Evolutionary conservation across 2,113 vertebrate genomes (phyloP).

Genomic region (Podarcis raffonei): DNA sequence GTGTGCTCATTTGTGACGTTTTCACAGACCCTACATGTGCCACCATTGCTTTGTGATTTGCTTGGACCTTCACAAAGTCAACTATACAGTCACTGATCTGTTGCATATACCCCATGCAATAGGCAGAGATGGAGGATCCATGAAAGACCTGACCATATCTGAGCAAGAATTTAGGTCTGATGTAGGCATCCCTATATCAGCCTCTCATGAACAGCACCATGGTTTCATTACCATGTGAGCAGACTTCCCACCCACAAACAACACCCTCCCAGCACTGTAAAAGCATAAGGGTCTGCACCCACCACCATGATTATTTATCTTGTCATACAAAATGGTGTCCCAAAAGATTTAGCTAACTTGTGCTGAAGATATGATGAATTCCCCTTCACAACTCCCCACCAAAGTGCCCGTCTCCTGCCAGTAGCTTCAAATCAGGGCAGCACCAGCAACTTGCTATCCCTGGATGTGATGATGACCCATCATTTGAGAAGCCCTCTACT

Average conservation of each 20-base stretch:
- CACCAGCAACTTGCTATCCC: background rate
- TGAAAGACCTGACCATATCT: too few species aligned
- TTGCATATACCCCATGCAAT: too few species aligned
- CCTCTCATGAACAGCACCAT: background rate
- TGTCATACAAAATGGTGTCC: background rate
- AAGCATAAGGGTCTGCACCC: background rate
- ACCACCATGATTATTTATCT: background rate
- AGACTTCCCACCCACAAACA: background rate
- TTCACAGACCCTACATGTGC: background rate
- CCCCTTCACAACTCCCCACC: background rate
- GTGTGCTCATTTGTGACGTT: background rate
- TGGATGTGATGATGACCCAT: background rate
- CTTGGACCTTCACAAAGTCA: background rate
- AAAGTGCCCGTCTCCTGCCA: background rate
- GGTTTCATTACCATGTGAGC: background rate
- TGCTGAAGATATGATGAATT: background rate
- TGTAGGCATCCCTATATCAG: too few species aligned
- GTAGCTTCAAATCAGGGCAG: background rate
- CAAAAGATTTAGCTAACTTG: background rate
- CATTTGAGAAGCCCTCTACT: background rate
- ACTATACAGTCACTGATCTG: background rate
- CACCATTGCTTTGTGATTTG: background rate
- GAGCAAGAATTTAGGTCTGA: too few species aligned
- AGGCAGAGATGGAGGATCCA: too few species aligned
- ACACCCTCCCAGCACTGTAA: background rate